These are phyloP conservation scores for Cavia aperea DNA, from an alignment of 2,113 vertebrate species.

Conservation along the genomic window DNA sequence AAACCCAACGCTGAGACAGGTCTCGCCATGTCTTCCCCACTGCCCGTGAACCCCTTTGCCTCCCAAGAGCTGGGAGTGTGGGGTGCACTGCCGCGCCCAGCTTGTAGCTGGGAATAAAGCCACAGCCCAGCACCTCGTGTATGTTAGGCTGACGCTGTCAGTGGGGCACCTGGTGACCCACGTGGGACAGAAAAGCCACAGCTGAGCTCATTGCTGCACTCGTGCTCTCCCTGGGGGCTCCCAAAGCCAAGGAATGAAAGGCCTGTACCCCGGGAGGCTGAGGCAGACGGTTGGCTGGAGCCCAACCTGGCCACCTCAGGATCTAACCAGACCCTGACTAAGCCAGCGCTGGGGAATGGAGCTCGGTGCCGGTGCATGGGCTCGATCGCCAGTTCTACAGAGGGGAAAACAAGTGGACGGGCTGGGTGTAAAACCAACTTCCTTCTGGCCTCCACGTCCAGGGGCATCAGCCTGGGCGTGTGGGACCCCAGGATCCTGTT, in stretches of 20 bases:
- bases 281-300: not conserved
- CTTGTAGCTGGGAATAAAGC: too few species aligned
- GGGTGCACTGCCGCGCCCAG: not conserved
- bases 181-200: too few species aligned
- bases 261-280: not conserved
- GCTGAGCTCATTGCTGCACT: too few species aligned
- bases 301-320: not conserved
- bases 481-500: accelerated
- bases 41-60: too few species aligned
- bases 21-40: not conserved
- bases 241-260: too few species aligned
- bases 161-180: too few species aligned
- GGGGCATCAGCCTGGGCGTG: accelerated
- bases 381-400: not conserved
- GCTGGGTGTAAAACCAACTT: not conserved
- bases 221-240: too few species aligned
- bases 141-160: not conserved
- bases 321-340: accelerated
- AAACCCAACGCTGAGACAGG: not conserved
- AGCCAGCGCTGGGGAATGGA: not conserved
- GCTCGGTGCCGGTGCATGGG: not conserved
- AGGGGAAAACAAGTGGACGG: not conserved
- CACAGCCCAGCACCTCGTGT: not conserved
- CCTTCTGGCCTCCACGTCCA: too few species aligned
- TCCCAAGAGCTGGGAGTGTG: not conserved